Evolutionary conservation across 2,888 invertebrate species (phyloP).

Genomic region (Lycocerus yunnanus): DNA sequence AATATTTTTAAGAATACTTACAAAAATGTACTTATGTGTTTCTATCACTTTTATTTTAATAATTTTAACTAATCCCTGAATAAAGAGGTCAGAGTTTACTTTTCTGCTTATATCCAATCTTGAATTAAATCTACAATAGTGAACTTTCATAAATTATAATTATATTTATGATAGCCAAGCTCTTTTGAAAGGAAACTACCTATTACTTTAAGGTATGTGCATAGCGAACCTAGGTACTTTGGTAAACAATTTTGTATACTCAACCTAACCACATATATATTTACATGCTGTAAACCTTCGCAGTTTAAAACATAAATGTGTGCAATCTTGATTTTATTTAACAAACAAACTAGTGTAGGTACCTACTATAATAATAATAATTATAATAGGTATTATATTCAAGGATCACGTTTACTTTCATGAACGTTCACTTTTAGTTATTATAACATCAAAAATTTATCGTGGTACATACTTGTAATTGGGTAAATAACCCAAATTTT

Average conservation of each 20-base stretch:
- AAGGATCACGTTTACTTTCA: constrained; percentile 1
- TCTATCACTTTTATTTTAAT: too few relatives aligned
- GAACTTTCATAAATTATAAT: neutral
- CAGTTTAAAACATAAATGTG: neutral
- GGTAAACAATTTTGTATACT: neutral
- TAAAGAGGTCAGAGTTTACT: neutral
- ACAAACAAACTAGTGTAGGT: constrained; percentile 6
- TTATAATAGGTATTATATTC: neutral
- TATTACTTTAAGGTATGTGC: neutral
- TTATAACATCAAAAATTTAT: neutral
- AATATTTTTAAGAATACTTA: too few relatives aligned
- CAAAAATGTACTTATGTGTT: too few relatives aligned
- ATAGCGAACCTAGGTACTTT: neutral
- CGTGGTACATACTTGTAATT: neutral
- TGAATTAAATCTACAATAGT: neutral
- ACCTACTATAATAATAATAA: constrained; percentile 5
- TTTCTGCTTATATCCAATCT: neutral
- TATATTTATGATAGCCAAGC: neutral
- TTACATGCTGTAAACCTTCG: neutral
- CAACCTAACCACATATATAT: neutral
- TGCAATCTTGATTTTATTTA: constrained; percentile 6
- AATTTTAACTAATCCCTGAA: neutral
- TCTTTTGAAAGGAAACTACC: neutral
- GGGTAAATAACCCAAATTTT: neutral
- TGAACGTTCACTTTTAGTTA: neutral